These are phyloP conservation scores for Sinohyriopsis cumingii DNA, from an alignment of 2,888 invertebrate genomes.

Conservation along the genomic window DNA sequence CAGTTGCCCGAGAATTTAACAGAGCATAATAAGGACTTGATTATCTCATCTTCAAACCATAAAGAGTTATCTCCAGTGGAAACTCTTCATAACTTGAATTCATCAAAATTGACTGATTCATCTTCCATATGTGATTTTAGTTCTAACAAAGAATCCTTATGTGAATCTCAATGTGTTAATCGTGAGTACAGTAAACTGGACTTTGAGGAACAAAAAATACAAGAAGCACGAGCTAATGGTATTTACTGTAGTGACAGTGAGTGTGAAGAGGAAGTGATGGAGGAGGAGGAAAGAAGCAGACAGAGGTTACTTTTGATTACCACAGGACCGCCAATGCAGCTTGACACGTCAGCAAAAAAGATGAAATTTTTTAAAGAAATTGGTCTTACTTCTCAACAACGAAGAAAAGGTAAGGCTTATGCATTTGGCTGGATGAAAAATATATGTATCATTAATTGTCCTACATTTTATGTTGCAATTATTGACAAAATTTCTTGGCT, in stretches of 20 bases:
- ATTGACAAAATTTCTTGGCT: no score
- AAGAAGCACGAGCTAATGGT: conserved; percentile 46
- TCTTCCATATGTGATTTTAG: no score
- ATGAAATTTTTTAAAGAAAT: conserved; percentile 56
- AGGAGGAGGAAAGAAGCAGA: conserved; percentile 28
- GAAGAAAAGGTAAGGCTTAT: conserved; percentile 53
- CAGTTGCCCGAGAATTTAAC: no score
- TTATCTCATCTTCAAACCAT: no score
- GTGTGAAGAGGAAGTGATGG: conserved; percentile 55
- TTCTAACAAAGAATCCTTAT: no score
- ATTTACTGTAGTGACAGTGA: conserved; percentile 58
- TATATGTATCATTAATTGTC: background rate
- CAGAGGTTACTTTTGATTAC: conserved; percentile 57
- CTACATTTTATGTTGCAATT: no score
- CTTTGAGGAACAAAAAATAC: conserved; percentile 59
- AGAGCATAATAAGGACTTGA: no score
- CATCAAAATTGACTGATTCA: no score
- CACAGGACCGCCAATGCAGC: conserved; percentile 61
- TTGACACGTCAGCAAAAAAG: conserved; percentile 62
- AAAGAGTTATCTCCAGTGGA: no score
- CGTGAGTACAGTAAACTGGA: conserved; percentile 64
- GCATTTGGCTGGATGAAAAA: conserved; percentile 1
- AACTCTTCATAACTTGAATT: no score
- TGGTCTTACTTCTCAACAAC: conserved; percentile 60
- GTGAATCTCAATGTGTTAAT: no score